Base-by-base conservation (phyloP, 1,140 invertebrate genomes). In the Pomacea maculata region DNA sequence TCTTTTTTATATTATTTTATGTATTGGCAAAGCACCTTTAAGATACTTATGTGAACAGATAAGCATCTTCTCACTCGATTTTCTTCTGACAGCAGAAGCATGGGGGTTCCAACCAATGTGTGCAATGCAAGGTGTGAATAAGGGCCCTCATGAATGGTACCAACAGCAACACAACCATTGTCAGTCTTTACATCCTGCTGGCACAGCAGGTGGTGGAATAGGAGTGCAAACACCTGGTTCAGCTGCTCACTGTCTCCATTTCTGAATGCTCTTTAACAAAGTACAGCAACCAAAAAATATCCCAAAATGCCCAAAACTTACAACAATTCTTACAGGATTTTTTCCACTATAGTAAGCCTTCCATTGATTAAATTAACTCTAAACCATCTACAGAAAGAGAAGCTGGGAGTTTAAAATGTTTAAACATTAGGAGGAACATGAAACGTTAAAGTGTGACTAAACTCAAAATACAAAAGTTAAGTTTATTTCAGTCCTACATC, bases 171-270 rank as follows among this genome's bases (percentile, higher is more conserved):
- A 9, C 21, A 19, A 15, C 57, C n/a, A n/a, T 63, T 64, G 21
- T 63, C 34, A 21, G 5, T 78, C 9, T 78, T 54, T 55, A 12
- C 64, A 11, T 67, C 77, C 54, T 45, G 19, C 65, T 71, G 64
- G 65, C 64, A 55, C 57, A 83, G 70, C 63, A 83, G 25, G 15
- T 74, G 79, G 57, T 83, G 75, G 19, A 86, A 80, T 10, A 83
- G 75, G 63, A 86, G 77, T 5, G 84, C 82, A 71, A 86, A 86
- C 71, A 86, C 70, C 78, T 86, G 86, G 73, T 86, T 84, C 52
- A 85, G 78, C 75, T 86, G 83, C 67, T 75, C 74, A 64, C 77
- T 83, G 34, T 85, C 82, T n/a, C 82, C 67, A 52, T 80, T 55
- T 67, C 82, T 67, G 73, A 86, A 86, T 64, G 86, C 86, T 73